Evolutionary conservation across 2,888 invertebrate genomes (phyloP), one percentile per base, ranked within the genome.

Genomic region (Drosophila lutescens): DNA sequence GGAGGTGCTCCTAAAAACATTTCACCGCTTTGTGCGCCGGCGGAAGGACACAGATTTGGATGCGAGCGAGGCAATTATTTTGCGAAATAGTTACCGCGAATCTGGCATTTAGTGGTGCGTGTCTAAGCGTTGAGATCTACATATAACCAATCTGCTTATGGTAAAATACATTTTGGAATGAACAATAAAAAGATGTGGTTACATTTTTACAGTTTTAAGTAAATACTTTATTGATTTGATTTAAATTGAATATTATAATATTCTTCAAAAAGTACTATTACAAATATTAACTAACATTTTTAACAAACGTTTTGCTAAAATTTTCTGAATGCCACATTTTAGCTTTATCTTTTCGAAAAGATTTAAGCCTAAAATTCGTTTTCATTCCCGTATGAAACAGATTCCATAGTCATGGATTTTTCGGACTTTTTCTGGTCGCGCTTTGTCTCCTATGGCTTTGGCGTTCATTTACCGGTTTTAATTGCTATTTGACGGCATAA

Each of bases 21-120:
- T 63, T 49, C 44, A 17, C 66, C 55, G 50, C 46, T 74, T 50
- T 74, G 56, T 74, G 49, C 54, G 55, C 41, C 62, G 17, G 40
- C 68, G 68, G 54, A 66, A 54, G 67, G 54, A 67, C 68, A 51
- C 55, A 50, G 73, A 73, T 62, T 70, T 70, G 72, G 46, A 72
- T 72, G 70, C 57, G 65, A 65, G 43, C 62, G 76, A 47, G 82
- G 66, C 76, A 76, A 81, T 81, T 87, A 74, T 71, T 69, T 71
- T 73, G 30, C 49, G 44, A 38, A 66, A 72, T 74, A 61, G 71
- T 86, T 61, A 38, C 68, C 34, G 67, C 46, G 44, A 34, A 32
- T 32, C 23, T 54, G 13, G 23, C 32, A 34, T 53, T 53, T 47
- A n/a, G 15, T 32, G 44, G 38, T 54, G 58, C 57, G 36, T 51